Evolutionary conservation across 2,113 vertebrate genomes (phyloP).

Genomic region (Hassar affinis): DNA sequence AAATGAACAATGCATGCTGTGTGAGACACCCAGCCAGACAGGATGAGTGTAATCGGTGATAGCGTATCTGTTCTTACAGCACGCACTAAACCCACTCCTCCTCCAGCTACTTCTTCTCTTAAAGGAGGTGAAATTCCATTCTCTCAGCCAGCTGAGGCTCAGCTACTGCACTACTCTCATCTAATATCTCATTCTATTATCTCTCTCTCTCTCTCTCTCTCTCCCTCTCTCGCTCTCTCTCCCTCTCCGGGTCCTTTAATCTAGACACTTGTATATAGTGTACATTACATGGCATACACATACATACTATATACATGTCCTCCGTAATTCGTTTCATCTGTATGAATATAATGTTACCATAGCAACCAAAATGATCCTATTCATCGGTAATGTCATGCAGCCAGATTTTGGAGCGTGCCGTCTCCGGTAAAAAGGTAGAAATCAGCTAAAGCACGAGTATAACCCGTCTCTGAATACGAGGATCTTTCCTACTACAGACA

Average conservation of each 20-base stretch:
- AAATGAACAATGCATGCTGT: not conserved
- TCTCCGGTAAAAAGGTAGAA: not conserved
- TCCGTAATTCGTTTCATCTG: too few relatives aligned
- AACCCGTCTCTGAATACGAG: not conserved
- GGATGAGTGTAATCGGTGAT: not conserved
- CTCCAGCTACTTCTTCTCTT: constrained; percentile 26
- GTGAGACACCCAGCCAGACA: not conserved
- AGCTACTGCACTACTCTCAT: not conserved
- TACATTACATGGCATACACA: too few relatives aligned
- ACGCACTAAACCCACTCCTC: not conserved
- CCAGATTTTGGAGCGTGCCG: not conserved
- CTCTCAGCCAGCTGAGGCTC: not conserved
- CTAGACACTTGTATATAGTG: not conserved
- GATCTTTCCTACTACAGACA: too few relatives aligned
- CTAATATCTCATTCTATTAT: constrained; percentile 27
- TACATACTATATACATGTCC: too few relatives aligned
- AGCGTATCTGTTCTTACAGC: constrained; percentile 6
- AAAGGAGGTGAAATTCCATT: constrained; percentile 40
- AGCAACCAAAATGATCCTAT: not conserved
- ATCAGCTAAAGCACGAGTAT: not conserved
- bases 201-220: constrained; percentile 10
- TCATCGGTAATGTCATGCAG: not conserved
- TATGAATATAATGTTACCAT: not conserved
- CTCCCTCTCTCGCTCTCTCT: not conserved
- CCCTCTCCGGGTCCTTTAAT: constrained; percentile 1